A percentile compares a stretch with the other conserved stretches of the same genome.
phyloP scores from a whole-genome alignment of 2,797 vertebrate genomes.

The Phrynocephalus forsythii region DNA sequence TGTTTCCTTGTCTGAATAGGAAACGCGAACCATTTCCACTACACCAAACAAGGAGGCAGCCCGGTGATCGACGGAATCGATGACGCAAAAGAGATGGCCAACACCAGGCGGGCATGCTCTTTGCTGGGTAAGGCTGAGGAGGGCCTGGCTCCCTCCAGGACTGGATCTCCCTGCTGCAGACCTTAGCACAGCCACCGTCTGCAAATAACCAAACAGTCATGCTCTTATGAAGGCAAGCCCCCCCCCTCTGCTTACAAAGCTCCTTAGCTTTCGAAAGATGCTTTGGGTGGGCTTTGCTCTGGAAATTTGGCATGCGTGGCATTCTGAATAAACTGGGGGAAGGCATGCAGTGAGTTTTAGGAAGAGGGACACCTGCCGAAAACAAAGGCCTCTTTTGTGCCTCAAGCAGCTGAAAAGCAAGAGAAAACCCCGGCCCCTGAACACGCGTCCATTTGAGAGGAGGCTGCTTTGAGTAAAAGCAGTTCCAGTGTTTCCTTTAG shows the following conservation, averaged over 20 bases:
- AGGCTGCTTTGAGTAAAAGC: no score
- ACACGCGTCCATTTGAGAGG: no score
- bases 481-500: no score
- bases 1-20: conserved; percentile 74
- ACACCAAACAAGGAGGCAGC: conserved; percentile 92
- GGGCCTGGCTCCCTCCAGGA: neutral
- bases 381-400: no score
- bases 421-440: no score
- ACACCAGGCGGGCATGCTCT: conserved; percentile 90
- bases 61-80: conserved; percentile 92
- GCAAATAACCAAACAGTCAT: no score
- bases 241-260: no score
- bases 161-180: neutral
- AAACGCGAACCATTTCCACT: conserved; percentile 88
- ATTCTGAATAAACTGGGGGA: neutral
- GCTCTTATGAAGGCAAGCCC: no score
- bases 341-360: neutral
- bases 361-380: neutral
- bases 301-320: neutral
- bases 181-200: no score
- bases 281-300: neutral
- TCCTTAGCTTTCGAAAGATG: neutral
- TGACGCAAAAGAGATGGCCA: conserved; percentile 91
- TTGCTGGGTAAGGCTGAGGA: conserved; percentile 86
- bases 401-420: neutral